A percentile compares a stretch with the other conserved stretches of the same genome.
These are phyloP conservation scores for Syrrhaptes paradoxus DNA, from an alignment of 2,113 vertebrate genomes.

Conservation along the genomic window DNA sequence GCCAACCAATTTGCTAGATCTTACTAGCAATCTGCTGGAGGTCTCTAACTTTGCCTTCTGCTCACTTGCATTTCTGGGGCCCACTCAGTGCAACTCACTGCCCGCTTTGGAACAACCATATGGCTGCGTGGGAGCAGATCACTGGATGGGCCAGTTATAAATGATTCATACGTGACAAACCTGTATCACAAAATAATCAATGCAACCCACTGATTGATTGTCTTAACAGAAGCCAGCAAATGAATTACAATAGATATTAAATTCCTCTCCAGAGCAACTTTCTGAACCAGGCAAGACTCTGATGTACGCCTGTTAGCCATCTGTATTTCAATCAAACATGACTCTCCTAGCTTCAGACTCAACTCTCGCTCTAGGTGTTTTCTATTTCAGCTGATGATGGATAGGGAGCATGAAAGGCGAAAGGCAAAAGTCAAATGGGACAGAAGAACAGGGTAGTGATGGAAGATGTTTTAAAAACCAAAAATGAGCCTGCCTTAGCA, in stretches of 20 bases:
- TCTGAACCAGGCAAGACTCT: neutral
- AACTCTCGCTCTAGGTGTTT: neutral
- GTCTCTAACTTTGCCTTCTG: neutral
- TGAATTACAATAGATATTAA: neutral
- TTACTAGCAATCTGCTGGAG: neutral
- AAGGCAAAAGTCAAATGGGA: neutral
- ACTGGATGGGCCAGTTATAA: neutral
- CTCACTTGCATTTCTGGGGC: neutral
- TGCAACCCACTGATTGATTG: neutral
- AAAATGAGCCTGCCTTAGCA: neutral
- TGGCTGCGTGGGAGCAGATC: neutral
- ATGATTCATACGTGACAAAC: neutral
- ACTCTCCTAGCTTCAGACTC: neutral
- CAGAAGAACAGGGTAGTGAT: neutral
- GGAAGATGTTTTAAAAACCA: neutral
- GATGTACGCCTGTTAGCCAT: neutral
- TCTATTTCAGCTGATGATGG: neutral
- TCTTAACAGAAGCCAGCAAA: neutral
- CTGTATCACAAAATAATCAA: neutral
- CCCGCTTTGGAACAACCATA: neutral
- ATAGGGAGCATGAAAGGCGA: neutral
- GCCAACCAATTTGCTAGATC: neutral
- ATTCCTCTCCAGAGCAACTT: neutral
- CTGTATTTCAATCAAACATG: neutral
- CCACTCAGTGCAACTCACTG: neutral